These are phyloP conservation scores for Malurus alboscapulatus DNA, from an alignment of 2,113 vertebrate genomes.

Conservation along the genomic window DNA sequence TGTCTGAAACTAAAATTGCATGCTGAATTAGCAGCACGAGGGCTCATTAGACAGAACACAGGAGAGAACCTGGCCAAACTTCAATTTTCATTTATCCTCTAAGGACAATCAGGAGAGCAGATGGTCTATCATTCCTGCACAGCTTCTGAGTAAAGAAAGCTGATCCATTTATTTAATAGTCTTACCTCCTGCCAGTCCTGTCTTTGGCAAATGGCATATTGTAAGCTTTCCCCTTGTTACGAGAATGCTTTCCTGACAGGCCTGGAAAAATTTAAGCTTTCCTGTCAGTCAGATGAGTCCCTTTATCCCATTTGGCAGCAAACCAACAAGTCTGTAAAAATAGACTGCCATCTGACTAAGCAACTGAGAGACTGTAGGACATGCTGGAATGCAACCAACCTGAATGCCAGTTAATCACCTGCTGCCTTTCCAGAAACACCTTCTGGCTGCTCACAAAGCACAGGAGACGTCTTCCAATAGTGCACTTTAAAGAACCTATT, in stretches of 20 bases:
- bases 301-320: conserved; percentile 53
- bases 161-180: conserved; percentile 34
- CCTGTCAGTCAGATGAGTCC: conserved; percentile 55
- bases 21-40: not conserved
- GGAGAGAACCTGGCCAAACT: not conserved
- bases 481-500: not conserved
- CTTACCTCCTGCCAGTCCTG: conserved; percentile 19
- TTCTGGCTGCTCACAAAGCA: not conserved
- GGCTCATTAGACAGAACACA: not conserved
- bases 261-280: conserved; percentile 53
- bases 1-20: not conserved
- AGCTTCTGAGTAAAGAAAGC: conserved; percentile 23
- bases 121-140: conserved; percentile 12
- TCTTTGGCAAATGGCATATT: conserved; percentile 20
- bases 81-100: conserved; percentile 17
- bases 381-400: conserved; percentile 5
- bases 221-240: conserved; percentile 3
- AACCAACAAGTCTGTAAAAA: conserved; percentile 46
- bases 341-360: conserved; percentile 56
- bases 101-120: conserved; percentile 23
- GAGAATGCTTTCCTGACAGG: not conserved
- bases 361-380: conserved; percentile 6
- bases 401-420: conserved; percentile 8
- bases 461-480: not conserved
- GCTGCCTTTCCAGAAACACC: not conserved